Evolutionary conservation across 2,113 vertebrate species (phyloP), one percentile per base, ranked within the genome.

Genomic region (Mastomys natalensis): DNA sequence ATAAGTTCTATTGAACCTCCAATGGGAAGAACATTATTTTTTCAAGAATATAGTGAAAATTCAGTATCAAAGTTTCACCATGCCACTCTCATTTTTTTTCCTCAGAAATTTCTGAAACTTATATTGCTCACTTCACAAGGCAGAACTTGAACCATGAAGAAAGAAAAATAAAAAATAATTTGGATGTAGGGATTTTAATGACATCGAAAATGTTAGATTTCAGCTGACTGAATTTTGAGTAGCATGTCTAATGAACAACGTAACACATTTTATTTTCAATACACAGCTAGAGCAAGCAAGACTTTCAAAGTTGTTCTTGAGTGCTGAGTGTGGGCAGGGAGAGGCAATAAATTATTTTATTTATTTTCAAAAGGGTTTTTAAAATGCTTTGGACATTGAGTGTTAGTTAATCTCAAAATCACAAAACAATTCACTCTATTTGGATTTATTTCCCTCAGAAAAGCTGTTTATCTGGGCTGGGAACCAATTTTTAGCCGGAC

Each of bases 401-500:
- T 96, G 84, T 40, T 96, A 0, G 0, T 24, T 92, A 93, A 95
- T 96, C 34, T 95, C 95, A 96, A 84, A 89, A 97, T 94, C 4
- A 97, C 89, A 97, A 96, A 94, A 74, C 78, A 97, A 95, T 87
- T 93, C 93, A 97, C 96, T 77, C 7, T 85, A 86, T 70, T 96
- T 96, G 89, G 87, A 85, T 93, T 90, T 93, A 55, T 15, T 62
- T 87, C 7, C 53, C 22, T 95, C 92, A 53, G 55, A 90, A 86
- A 66, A 86, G 92, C 51, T 45, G 1, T 74, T 43, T 68, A 92
- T 94, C 78, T 97, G 76, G 89, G 24, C 68, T 86, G 53, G 55
- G 95, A 97, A 97, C 17, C 40, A 98, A 96, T 34, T 94, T 98
- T 97, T 91, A 96, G 51, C 76, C 66, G 87, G 88, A 87, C 55